Evolutionary conservation across 2,113 vertebrate species (phyloP).

Genomic region (Hystrix cristata): DNA sequence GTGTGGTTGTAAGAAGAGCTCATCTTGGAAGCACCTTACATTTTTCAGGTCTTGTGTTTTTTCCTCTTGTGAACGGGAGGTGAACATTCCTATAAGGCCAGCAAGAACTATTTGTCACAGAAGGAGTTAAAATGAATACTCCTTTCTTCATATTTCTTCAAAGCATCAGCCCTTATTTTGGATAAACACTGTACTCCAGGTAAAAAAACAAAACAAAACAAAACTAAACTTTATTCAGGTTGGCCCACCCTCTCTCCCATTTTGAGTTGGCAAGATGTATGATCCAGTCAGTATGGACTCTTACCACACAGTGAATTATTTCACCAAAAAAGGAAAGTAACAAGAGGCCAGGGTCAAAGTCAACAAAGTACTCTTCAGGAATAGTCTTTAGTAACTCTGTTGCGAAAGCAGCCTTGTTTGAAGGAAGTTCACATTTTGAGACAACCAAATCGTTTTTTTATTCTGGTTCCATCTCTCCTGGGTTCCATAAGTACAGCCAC

Average conservation of each 20-base stretch:
- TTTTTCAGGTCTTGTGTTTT: neutral
- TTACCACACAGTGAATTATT: neutral
- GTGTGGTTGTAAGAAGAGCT: neutral
- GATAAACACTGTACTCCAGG: neutral
- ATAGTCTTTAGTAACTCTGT: neutral
- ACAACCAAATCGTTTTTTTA: slow-evolving; percentile 15
- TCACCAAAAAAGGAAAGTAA: slow-evolving; percentile 7
- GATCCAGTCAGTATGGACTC: neutral
- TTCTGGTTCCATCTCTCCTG: neutral
- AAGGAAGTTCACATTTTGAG: neutral
- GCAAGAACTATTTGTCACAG: neutral
- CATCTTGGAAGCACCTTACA: neutral
- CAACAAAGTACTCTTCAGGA: neutral
- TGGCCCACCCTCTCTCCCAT: neutral
- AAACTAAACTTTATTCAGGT: neutral
- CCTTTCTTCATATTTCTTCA: slow-evolving; percentile 9
- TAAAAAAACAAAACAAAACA: neutral
- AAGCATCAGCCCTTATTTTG: neutral
- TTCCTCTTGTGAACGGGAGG: neutral
- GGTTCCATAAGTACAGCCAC: neutral
- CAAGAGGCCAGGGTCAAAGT: neutral
- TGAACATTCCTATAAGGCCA: neutral
- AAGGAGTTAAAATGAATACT: neutral
- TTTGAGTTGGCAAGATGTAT: neutral
- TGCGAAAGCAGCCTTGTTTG: neutral